Evolutionary conservation across 2,113 vertebrate genomes (phyloP), one percentile per base, ranked within the genome.

Genomic region (Natator depressus): DNA sequence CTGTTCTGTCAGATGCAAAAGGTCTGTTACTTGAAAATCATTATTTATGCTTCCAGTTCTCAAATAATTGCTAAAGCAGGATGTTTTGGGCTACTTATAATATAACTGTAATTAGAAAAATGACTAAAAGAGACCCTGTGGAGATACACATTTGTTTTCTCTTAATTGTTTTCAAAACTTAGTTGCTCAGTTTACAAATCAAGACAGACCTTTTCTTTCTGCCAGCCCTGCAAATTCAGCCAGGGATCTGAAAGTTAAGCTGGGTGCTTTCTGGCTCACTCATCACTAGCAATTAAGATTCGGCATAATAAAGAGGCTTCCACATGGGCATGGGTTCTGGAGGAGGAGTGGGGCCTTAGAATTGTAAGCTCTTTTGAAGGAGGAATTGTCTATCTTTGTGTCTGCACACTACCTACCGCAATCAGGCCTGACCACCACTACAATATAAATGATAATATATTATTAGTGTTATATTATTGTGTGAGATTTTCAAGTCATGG

Each of bases 401-500:
- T 54, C 94, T 95, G 84, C n/a, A n/a, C 89, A 93, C 65, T 80
- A 59, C 89, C 85, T 89, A 75, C 57, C 83, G 89, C 72, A 91
- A 91, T 94, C 57, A n/a, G 50, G 57, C 92, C 91, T 96, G 29
- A 92, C 82, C 72, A 38, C 10, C 10, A 11, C 10, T 12, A 42
- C 19, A 75, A 42, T 42, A 75, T 42, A 42, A 75, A 75, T 16
- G 4, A 38, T 75, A 10, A 46, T 42, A 72, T 20, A 38, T 42
- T 72, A 72, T 38, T 35, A 22, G 38, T 42, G 69, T 11, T 16
- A 75, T 42, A 42, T 75, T 75, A 93, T 88, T 91, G 91, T 88
- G 92, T 75, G 78, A 87, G 93, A 89, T 93, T 97, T 91, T 94
- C 47, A 93, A 95, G 93, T 86, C 89, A 94, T 88, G 79, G 38